These are phyloP conservation scores for Caenorhabditis briggsae DNA, from an alignment of 1,140 invertebrate species.

Conservation along the genomic window DNA sequence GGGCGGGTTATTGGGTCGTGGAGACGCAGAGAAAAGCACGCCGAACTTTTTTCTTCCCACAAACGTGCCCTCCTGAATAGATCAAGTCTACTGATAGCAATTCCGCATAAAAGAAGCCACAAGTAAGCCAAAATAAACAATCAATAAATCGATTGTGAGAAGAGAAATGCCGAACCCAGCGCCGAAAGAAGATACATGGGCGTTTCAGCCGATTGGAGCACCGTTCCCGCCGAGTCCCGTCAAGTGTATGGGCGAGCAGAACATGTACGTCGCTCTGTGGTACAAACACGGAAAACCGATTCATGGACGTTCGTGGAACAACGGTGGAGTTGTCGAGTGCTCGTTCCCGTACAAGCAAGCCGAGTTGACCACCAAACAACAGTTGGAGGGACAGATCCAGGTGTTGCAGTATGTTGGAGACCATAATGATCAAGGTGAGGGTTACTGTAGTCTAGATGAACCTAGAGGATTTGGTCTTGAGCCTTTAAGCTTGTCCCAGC, in stretches of 20 bases:
- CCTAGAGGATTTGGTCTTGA: too few species aligned
- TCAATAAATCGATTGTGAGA: too few species aligned
- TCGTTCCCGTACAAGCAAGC: slow-evolving; percentile 56
- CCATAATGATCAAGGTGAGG: slow-evolving; percentile 62
- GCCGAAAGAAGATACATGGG: slow-evolving; percentile 58
- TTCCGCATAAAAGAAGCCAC: not conserved
- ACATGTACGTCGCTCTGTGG: slow-evolving; percentile 61
- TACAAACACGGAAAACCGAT: slow-evolving; percentile 60
- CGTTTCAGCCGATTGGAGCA: slow-evolving; percentile 46
- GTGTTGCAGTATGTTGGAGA: slow-evolving; percentile 63
- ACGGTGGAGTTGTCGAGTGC: slow-evolving; percentile 63
- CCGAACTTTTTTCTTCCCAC: not conserved
- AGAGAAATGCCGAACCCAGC: slow-evolving; percentile 44
- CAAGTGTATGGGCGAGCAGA: slow-evolving; percentile 59
- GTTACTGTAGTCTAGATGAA: slow-evolving; percentile 4
- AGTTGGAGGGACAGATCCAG: slow-evolving; percentile 58
- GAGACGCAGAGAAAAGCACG: too few species aligned
- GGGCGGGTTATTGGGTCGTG: too few species aligned
- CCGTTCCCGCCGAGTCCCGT: slow-evolving; percentile 17
- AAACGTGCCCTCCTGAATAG: not conserved
- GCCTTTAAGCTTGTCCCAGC: too few species aligned
- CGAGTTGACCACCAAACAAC: slow-evolving; percentile 55
- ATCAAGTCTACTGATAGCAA: not conserved
- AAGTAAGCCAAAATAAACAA: not conserved
- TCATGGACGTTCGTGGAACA: slow-evolving; percentile 41